A percentile compares a stretch with the other conserved stretches of the same genome.
These are phyloP conservation scores for Brachionus paranguensis DNA, from an alignment of 1,140 invertebrate genomes.

Conservation along the genomic window DNA sequence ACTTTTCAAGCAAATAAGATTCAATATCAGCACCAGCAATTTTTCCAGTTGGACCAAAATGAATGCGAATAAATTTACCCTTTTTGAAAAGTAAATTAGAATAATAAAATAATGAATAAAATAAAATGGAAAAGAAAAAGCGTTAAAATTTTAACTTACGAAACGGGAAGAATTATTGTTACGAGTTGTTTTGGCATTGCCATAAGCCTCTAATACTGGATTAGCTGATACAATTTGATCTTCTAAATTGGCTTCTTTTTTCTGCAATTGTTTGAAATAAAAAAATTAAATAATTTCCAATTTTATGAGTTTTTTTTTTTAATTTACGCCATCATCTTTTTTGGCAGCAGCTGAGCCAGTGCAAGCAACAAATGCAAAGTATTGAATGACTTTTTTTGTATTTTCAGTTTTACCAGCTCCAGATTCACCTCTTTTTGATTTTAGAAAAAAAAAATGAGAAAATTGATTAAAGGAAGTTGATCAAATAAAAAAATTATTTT, in stretches of 20 bases:
- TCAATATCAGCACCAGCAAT: conserved; percentile 99
- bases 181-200: conserved; percentile 62
- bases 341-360: conserved; percentile 54
- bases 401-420: conserved; percentile 66
- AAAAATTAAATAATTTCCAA: too few relatives aligned
- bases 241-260: conserved; percentile 53
- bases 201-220: conserved; percentile 60
- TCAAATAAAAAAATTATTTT: too few relatives aligned
- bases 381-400: conserved; percentile 66
- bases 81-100: conserved; percentile 41
- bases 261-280: neutral
- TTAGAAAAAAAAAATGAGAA: too few relatives aligned
- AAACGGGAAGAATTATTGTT: conserved; percentile 64
- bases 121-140: conserved; percentile 5
- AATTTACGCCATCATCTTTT: conserved; percentile 43
- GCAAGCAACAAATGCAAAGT: conserved; percentile 62
- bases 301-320: neutral
- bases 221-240: conserved; percentile 64
- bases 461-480: too few relatives aligned
- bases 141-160: conserved; percentile 47
- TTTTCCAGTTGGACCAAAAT: conserved; percentile 97
- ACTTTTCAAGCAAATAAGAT: conserved; percentile 99
- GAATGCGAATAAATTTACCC: conserved; percentile 98
- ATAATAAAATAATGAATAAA: neutral
- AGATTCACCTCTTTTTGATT: conserved; percentile 58